Evolutionary conservation across 2,797 vertebrate genomes (phyloP).

Genomic region (Acropternis orthonyx): DNA sequence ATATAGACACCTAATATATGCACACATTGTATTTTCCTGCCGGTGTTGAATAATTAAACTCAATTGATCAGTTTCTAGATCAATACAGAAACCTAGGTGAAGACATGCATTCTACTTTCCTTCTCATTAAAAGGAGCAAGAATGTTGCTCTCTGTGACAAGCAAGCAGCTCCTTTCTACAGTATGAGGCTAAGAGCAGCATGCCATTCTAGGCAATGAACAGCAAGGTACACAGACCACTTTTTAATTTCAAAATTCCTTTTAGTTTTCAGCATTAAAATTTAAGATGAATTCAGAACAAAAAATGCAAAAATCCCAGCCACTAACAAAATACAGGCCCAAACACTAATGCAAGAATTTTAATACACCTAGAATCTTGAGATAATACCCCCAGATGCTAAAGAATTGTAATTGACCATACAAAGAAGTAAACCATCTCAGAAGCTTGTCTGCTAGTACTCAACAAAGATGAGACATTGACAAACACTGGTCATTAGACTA

Average conservation of each 20-base stretch:
- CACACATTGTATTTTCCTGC: background rate
- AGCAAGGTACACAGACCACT: background rate
- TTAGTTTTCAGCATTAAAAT: background rate
- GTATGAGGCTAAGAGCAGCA: background rate
- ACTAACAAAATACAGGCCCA: background rate
- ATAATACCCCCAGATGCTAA: fast-evolving
- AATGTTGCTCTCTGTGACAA: background rate
- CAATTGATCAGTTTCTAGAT: background rate
- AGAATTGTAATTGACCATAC: background rate
- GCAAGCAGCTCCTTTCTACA: background rate
- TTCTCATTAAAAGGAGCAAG: background rate
- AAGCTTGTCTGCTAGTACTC: background rate
- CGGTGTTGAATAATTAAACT: background rate
- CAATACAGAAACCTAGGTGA: background rate
- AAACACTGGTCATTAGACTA: background rate
- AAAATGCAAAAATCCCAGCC: background rate
- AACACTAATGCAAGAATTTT: fast-evolving
- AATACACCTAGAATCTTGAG: background rate
- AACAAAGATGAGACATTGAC: background rate
- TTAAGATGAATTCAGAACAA: background rate
- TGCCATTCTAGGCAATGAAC: background rate
- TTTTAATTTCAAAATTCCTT: background rate
- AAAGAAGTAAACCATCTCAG: background rate
- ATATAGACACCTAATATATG: background rate
- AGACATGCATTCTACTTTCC: background rate